Conservation (phyloP, 1,140 invertebrate genomes). For the Cydia pomonella region DNA sequence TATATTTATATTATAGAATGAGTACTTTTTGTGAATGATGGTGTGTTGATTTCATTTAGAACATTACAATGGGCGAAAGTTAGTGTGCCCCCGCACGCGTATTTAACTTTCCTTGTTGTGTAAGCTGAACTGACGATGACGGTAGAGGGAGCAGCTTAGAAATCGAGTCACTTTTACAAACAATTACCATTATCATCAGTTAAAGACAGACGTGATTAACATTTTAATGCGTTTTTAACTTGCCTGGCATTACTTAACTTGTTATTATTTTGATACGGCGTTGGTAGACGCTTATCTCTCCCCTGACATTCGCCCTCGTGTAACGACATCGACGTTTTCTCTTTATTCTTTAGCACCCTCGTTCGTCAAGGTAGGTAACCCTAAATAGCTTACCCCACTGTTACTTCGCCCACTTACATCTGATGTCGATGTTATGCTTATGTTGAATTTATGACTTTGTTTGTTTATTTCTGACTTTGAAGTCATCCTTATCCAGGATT, state of each 20-base stretch:
- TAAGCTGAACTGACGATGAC: constrained; percentile 71
- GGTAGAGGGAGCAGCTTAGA: constrained; percentile 75
- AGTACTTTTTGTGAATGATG: constrained; percentile 38
- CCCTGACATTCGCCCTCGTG: constrained; percentile 43
- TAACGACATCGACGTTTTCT: constrained; percentile 69
- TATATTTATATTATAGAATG: background rate
- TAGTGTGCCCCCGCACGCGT: constrained; percentile 68
- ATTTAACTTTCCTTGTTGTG: constrained; percentile 80
- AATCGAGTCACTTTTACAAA: constrained; percentile 72
- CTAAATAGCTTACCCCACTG: constrained; percentile 62
- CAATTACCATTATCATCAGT: constrained; percentile 52
- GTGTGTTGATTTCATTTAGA: constrained; percentile 48
- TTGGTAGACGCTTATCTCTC: constrained; percentile 23
- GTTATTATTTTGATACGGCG: constrained; percentile 28
- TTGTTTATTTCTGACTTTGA: constrained; percentile 9
- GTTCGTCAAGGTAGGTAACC: constrained; percentile 64
- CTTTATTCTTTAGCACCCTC: constrained; percentile 67
- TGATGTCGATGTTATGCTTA: constrained; percentile 24
- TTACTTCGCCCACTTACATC: constrained; percentile 36
- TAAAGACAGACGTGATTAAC: constrained; percentile 37
- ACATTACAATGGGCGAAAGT: constrained; percentile 75
- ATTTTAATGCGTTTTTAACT: constrained; percentile 24
- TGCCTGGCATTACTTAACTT: constrained; percentile 4
- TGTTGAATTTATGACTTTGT: no score
- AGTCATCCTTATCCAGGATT: background rate